These are phyloP conservation scores for Mesocricetus auratus DNA, from an alignment of 2,113 vertebrate species.

Conservation along the genomic window DNA sequence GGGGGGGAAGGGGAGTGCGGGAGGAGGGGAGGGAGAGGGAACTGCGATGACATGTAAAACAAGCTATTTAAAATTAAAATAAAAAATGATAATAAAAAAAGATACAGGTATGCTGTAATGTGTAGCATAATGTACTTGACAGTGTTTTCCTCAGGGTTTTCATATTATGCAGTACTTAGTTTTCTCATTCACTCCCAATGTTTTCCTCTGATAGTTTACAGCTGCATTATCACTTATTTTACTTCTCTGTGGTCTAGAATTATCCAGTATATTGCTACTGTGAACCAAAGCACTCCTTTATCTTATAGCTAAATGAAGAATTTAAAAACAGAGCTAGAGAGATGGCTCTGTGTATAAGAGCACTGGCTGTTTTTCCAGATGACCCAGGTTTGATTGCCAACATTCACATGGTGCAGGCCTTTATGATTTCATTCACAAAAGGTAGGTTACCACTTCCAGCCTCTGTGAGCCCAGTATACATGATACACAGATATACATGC, in stretches of 20 bases:
- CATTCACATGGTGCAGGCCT: not conserved
- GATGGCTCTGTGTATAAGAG: not conserved
- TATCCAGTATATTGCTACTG: not conserved
- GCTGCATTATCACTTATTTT: not conserved
- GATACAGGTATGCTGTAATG: not conserved
- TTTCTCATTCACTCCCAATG: fast-evolving
- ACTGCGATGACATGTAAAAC: too few species aligned
- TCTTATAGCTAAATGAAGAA: not conserved
- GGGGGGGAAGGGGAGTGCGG: too few species aligned
- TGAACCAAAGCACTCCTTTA: not conserved
- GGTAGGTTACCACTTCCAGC: not conserved
- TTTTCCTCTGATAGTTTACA: not conserved
- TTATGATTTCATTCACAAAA: not conserved
- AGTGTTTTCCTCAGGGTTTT: not conserved
- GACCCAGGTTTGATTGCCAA: not conserved
- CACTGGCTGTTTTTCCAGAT: not conserved
- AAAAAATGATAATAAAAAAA: too few species aligned
- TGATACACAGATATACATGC: not conserved
- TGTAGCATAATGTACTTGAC: not conserved
- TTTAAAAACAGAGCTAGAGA: not conserved
- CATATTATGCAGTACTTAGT: too few species aligned
- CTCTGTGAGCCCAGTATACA: not conserved
- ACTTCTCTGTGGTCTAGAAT: not conserved
- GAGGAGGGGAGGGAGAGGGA: too few species aligned
- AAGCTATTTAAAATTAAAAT: too few species aligned